Conservation (phyloP, 2,888 invertebrate genomes). For the Lepidochrysops patricia region DNA sequence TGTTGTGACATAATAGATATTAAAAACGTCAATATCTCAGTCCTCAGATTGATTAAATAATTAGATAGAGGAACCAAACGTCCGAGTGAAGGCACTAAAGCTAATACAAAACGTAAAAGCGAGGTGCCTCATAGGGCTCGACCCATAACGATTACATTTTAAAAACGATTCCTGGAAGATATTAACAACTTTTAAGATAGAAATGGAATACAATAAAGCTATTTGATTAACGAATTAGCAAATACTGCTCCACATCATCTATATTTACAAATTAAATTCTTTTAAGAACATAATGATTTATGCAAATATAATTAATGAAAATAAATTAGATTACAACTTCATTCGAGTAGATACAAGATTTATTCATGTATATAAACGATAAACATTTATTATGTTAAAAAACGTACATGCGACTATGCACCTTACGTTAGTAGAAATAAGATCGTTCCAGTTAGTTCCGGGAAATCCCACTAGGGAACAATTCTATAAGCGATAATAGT, state of each 20-base stretch:
- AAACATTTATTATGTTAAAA: background rate
- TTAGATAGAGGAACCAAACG: no score
- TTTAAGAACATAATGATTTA: background rate
- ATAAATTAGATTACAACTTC: background rate
- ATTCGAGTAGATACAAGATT: background rate
- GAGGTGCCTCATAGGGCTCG: no score
- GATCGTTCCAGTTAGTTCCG: background rate
- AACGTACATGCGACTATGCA: background rate
- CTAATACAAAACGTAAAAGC: no score
- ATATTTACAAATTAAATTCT: background rate
- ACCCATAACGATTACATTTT: no score
- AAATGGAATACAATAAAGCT: no score
- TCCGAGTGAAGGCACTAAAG: no score
- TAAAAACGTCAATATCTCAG: no score
- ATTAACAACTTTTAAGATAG: no score
- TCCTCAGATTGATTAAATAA: no score
- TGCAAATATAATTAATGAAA: background rate
- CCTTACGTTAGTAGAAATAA: background rate
- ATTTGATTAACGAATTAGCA: background rate
- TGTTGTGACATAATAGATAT: no score
- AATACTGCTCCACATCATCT: background rate
- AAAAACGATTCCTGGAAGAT: no score
- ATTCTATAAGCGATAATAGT: slow-evolving; percentile 35
- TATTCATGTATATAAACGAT: no score
- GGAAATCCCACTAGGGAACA: slow-evolving; percentile 35